phyloP scores from a whole-genome alignment of 2,113 vertebrate species.

The Empidonax traillii region DNA sequence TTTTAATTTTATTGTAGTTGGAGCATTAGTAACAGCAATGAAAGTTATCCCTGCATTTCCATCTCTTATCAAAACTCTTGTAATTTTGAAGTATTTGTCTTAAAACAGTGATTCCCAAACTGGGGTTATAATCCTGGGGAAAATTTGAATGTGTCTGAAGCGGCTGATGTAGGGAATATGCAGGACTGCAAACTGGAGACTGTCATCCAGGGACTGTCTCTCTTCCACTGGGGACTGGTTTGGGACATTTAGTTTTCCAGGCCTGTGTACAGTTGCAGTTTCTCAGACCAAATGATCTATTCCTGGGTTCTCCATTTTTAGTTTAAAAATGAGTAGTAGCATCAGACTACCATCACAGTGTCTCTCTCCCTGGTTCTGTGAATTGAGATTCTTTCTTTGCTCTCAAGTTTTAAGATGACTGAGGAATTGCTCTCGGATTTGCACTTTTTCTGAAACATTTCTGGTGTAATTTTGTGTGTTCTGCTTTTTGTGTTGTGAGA shows the following conservation, averaged over 20 bases:
- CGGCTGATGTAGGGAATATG: neutral
- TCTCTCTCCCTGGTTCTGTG: neutral
- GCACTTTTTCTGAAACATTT: neutral
- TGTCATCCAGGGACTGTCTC: neutral
- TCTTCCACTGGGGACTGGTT: neutral
- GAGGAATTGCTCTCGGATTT: neutral
- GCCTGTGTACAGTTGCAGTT: neutral
- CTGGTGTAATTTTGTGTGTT: neutral
- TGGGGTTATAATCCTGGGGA: neutral
- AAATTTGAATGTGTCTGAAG: neutral
- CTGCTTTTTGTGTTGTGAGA: neutral
- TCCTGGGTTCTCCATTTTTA: neutral
- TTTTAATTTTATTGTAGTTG: neutral
- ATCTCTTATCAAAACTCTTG: neutral
- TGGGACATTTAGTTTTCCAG: neutral
- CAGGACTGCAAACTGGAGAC: neutral
- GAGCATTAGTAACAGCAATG: neutral
- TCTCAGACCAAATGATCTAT: neutral
- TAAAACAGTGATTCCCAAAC: neutral
- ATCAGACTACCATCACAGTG: neutral
- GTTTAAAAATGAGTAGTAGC: neutral
- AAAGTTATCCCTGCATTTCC: neutral
- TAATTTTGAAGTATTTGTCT: neutral
- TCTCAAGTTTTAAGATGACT: neutral
- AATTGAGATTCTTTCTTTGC: neutral